These are phyloP conservation scores for Cynocephalus volans DNA, from an alignment of 2,113 vertebrate genomes.

Conservation along the genomic window DNA sequence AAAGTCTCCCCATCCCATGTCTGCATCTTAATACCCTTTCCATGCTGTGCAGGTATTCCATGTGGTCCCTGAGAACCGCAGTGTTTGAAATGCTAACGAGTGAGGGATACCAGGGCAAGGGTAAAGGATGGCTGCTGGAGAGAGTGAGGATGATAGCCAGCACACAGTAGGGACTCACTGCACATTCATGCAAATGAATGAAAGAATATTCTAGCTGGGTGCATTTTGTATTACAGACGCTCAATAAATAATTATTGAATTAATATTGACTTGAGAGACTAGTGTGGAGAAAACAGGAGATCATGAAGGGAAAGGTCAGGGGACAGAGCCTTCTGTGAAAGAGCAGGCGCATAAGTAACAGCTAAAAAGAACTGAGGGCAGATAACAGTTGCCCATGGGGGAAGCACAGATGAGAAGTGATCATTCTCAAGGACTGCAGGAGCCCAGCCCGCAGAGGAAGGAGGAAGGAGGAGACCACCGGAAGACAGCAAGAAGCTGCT, in stretches of 20 bases:
- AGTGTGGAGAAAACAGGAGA: neutral
- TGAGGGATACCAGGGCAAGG: neutral
- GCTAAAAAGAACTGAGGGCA: neutral
- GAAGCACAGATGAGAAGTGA: too few species aligned
- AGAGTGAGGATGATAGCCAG: neutral
- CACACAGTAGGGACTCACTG: neutral
- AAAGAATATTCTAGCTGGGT: neutral
- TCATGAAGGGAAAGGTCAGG: neutral
- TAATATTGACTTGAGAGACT: neutral
- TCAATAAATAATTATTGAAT: neutral
- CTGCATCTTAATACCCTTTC: neutral
- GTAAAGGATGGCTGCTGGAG: neutral
- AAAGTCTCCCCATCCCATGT: neutral
- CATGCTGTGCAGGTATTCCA: neutral
- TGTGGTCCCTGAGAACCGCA: neutral
- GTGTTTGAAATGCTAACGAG: neutral
- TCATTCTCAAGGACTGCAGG: neutral
- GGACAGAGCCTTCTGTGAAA: neutral
- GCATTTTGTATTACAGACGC: neutral
- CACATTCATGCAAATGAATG: neutral
- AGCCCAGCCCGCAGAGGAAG: neutral
- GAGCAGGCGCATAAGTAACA: neutral
- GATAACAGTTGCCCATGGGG: rapidly evolving
- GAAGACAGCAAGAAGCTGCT: neutral
- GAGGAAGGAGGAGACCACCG: neutral